Base-by-base conservation (phyloP, 2,797 vertebrate genomes). In the Balearica regulorum region DNA sequence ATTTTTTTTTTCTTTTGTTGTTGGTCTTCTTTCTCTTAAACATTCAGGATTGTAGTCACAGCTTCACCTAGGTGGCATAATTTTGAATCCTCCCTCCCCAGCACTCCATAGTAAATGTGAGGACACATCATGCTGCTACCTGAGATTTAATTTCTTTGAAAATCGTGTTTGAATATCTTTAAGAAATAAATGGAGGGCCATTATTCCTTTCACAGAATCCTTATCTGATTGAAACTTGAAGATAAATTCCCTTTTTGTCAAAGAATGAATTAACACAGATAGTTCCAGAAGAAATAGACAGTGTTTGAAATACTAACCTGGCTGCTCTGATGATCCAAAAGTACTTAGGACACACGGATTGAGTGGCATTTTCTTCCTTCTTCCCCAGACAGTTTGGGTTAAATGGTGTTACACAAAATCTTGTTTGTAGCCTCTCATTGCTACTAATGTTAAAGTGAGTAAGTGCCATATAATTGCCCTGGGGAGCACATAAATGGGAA, bases 141-240 rank as follows among this genome's bases (percentile, higher is more conserved):
- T 51, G 26, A 90, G 88, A 87, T 87, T 93, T 82, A 88, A 87
- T 89, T 97, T 97, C 80, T 93, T 96, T 86, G 89, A 95, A 96
- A 97, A 86, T 87, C 22, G 43, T 91, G 58, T 96, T 96, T 55
- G 13, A 95, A 87, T 97, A 93, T 94, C 89, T 94, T 89, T n/a
- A 94, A 91, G 83, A 91, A 90, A 82, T 66, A 94, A 97, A 95
- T 89, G 87, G 71, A 94, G 51, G 31, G 21, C 81, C 89, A 90
- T 95, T 97, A 86, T 96, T 96, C 93, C 79, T 97, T 97, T 98
- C 93, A 97, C 48, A 94, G 88, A 84, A 90, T 76, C 57, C 80
- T 97, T 97, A 96, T 97, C 97, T 97, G 97, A 98, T 97, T 87
- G 89, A 93, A 96, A 90, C 83, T 81, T 95, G 60, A 92, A 96